Percentiles rank a stretch among this genome's conserved stretches.
These are phyloP conservation scores for Gallinago stenura DNA, from an alignment of 2,797 vertebrate species.

Conservation along the genomic window DNA sequence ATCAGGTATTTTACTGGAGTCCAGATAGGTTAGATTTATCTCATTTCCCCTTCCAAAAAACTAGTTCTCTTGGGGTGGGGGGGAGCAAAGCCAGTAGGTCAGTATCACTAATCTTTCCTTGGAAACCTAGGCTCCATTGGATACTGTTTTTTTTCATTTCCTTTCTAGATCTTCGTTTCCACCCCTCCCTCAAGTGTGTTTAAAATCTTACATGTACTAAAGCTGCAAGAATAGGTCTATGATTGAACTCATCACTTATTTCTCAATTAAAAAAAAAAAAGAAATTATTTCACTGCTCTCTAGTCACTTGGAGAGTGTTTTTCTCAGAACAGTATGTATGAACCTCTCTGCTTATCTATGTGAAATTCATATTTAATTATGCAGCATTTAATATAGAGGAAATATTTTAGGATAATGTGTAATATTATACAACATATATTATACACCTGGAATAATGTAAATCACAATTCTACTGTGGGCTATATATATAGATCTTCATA, in stretches of 20 bases:
- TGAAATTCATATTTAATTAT: background rate
- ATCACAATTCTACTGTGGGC: background rate
- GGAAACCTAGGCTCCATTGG: background rate
- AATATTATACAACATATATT: background rate
- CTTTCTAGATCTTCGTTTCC: background rate
- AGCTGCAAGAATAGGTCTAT: background rate
- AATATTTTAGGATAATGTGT: background rate
- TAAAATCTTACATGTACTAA: background rate
- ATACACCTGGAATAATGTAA: background rate
- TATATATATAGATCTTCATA: background rate
- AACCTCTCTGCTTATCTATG: background rate
- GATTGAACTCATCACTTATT: background rate
- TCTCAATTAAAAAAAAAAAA: background rate
- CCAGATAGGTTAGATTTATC: background rate
- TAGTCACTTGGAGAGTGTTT: background rate
- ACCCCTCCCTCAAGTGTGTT: background rate
- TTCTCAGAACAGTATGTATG: background rate
- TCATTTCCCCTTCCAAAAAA: background rate
- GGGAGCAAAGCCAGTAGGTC: fast-evolving
- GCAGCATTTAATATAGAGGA: background rate
- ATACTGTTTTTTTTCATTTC: background rate
- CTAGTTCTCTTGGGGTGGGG: background rate
- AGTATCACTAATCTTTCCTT: background rate
- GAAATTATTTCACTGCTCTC: background rate
- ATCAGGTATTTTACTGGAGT: slow-evolving; percentile 5